Percentiles rank a stretch among this genome's conserved stretches.
phyloP scores from a whole-genome alignment of 2,113 vertebrate species.

The Camelus dromedarius region DNA sequence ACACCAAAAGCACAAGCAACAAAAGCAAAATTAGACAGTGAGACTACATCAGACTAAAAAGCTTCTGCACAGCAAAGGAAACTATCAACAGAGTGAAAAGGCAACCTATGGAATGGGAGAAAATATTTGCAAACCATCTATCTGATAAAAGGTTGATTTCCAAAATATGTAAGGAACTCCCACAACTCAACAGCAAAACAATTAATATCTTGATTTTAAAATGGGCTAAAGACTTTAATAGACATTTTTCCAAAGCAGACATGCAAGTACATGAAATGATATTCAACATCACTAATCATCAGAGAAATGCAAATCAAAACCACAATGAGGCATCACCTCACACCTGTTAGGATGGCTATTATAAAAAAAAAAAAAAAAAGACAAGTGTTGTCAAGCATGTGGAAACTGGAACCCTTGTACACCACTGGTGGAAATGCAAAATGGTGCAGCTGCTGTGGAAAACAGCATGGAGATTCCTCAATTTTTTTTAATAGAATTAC shows the following conservation, averaged over 20 bases:
- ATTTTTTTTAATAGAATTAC: not conserved
- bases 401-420: too few species aligned
- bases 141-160: too few species aligned
- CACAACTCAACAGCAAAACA: not conserved
- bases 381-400: too few species aligned
- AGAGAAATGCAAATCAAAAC: not conserved
- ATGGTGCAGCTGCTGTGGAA: too few species aligned
- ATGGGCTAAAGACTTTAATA: not conserved
- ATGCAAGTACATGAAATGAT: not conserved
- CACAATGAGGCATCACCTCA: not conserved
- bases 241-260: not conserved
- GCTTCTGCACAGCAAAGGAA: not conserved
- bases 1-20: too few species aligned
- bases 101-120: not conserved
- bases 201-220: not conserved
- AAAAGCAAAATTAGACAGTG: too few species aligned
- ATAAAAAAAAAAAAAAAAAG: too few species aligned
- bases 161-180: too few species aligned
- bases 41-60: too few species aligned
- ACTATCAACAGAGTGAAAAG: not conserved
- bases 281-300: not conserved
- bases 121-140: not conserved
- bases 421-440: too few species aligned
- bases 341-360: too few species aligned
- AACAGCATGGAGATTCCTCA: not conserved